phyloP scores from a whole-genome alignment of 1,140 invertebrate genomes.

The Aphelinus atriplicis region DNA sequence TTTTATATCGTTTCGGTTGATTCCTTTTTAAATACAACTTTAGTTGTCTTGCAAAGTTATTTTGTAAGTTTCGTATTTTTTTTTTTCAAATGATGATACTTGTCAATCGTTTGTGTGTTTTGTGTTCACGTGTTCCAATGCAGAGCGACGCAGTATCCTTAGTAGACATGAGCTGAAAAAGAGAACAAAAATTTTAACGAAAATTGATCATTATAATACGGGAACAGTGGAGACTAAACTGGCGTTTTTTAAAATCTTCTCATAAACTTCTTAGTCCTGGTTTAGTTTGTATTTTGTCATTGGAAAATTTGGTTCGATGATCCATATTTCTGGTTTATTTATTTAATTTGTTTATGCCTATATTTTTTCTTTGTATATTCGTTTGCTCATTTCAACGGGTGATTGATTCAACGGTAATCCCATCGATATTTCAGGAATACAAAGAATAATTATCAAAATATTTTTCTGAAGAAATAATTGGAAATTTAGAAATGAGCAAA shows the following conservation, averaged over 20 bases:
- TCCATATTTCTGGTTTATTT: neutral
- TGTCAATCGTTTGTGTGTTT: constrained; percentile 31
- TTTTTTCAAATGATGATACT: constrained; percentile 44
- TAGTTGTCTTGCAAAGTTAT: constrained; percentile 46
- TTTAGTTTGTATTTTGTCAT: neutral
- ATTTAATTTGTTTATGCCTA: neutral
- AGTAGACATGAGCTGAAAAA: constrained; percentile 61
- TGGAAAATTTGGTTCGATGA: neutral
- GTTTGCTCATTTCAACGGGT: no score
- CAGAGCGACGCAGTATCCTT: constrained; percentile 55
- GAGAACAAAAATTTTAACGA: constrained; percentile 41
- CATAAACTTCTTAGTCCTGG: neutral
- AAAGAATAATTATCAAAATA: no score
- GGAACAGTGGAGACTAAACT: constrained; percentile 6
- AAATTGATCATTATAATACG: constrained; percentile 10
- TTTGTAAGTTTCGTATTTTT: constrained; percentile 45
- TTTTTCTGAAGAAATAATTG: no score
- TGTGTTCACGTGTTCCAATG: constrained; percentile 49
- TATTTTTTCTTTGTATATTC: no score
- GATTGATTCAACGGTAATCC: no score
- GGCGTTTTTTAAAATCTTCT: constrained; percentile 3
- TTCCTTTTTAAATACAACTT: constrained; percentile 35
- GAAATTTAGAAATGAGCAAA: neutral
- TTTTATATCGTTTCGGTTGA: constrained; percentile 37
- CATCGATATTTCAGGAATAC: no score